Evolutionary conservation across 2,888 invertebrate genomes (phyloP), one percentile per base, ranked within the genome.

Genomic region (Sclerodermus sp.): DNA sequence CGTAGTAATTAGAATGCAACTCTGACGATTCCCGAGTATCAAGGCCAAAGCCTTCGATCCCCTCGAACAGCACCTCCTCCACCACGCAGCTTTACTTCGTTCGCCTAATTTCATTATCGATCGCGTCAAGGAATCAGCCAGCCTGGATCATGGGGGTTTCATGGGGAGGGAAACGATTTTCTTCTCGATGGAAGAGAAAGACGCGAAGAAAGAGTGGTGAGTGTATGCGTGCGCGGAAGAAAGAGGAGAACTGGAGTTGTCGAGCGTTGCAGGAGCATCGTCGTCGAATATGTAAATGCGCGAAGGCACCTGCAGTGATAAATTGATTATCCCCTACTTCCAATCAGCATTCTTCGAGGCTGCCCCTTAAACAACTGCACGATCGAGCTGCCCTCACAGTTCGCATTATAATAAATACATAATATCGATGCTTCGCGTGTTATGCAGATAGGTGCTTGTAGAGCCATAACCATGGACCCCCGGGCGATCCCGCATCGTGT

Each of bases 241-340:
- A 58, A 51, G 49, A 55, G 55, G 55, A 61, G 50, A 57, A 60
- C 55, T 49, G 48, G 50, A 55, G 23, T 36, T 14, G 38, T 23
- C 52, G 49, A 53, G 52, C 50, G 58, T 52, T 38, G 54, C 46
- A 58, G 61, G 61, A 58, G 64, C 65, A 61, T 60, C 67, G 66
- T 67, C 66, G 62, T 70, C 67, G 66, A 49, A 62, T 74, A 74
- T 74, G 76, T 68, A 73, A 74, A 74, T 76, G 70, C 65, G 57
- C 61, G 57, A 63, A 65, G 66, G 70, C 71, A 73, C 71, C 71
- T 69, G 73, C 67, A 69, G 73, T 72, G 74, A 75, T 74, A 72
- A 74, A 77, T 77, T 75, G 70, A 75, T 75, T 74, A 73, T 62
- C 60, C 62, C 53, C 42, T 44, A 42, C 43, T 30, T 41, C 45